Evolutionary conservation across 2,888 invertebrate species (phyloP), one percentile per base, ranked within the genome.

Genomic region (Morpho helenor): DNA sequence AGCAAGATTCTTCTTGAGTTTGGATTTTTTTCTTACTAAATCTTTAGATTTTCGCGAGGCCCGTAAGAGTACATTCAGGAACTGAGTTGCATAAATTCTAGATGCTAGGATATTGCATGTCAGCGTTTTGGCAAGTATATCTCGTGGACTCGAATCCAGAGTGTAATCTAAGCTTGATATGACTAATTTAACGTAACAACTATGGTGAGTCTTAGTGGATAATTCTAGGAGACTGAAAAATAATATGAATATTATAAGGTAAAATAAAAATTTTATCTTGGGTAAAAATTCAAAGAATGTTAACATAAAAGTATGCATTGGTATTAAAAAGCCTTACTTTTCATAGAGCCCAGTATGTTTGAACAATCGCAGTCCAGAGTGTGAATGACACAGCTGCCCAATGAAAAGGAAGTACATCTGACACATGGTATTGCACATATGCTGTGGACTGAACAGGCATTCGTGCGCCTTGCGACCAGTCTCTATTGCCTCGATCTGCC

Each of bases 351-450:
- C 93, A 49, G 95, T 93, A 70, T 93, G 94, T 64, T 95, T 95
- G 51, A 98, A 92, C 55, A 95, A 92, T 66, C 91, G 91, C 47
- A 94, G 84, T 2, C 96, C 96, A 49, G 92, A 90, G 55, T 92
- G 92, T 7, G 93, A 92, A 64, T 95, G 94, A 68, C 95, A 95
- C 72, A 98, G 92, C 68, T 97, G 95, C 0, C 98, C 98, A 63
- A 98, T 94, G 77, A 98, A 96, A 49, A 99, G 92, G 84, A 99
- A 99, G 91, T 98, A 99, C 91, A 96, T 96, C 81, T 98, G 98
- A 78, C 97, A 96, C 89, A 97, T 95, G 0, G 98, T 97, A 72
- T 95, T 96, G 69, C 94, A 93, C 93, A 97, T 94, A 77, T 96
- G 95, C 68, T 96, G 95, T 0, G 97, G 97, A 79, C 96, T 96